Percentiles rank a stretch among this genome's conserved stretches.
Conservation (phyloP, 2,888 invertebrate species). For the Drosophila austrosaltans region DNA sequence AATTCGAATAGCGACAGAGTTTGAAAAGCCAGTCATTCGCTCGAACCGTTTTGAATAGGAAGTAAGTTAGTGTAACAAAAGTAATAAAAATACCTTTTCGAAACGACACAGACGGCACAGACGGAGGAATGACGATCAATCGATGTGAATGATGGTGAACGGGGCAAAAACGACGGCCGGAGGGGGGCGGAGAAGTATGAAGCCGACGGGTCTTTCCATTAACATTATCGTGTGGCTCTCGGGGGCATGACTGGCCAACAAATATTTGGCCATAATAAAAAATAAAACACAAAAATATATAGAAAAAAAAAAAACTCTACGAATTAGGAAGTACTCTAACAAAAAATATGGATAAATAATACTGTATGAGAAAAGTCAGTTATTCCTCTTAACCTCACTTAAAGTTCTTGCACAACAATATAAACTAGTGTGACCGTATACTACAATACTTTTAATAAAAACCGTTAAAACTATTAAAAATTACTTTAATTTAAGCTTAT, state of each 20-base stretch:
- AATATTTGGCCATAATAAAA: slow-evolving; percentile 67
- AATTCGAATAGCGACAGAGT: slow-evolving; percentile 16
- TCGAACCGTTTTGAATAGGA: slow-evolving; percentile 54
- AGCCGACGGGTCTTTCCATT: slow-evolving; percentile 52
- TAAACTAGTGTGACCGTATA: background rate
- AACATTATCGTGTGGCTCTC: slow-evolving; percentile 57
- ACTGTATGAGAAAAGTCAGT: background rate
- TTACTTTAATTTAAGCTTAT: too few relatives aligned
- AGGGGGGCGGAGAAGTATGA: background rate
- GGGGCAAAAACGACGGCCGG: slow-evolving; percentile 13
- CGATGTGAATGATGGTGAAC: slow-evolving; percentile 24
- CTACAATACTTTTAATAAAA: too few relatives aligned
- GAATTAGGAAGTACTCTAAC: slow-evolving; percentile 2
- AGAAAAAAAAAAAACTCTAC: slow-evolving; percentile 26
- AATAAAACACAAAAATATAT: slow-evolving; percentile 36
- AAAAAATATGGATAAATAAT: background rate
- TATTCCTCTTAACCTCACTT: background rate
- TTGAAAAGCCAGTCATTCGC: background rate
- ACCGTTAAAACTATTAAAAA: too few relatives aligned
- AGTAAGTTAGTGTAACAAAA: slow-evolving; percentile 79
- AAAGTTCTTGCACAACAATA: background rate
- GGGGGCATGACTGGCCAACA: slow-evolving; percentile 60
- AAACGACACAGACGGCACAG: slow-evolving; percentile 12
- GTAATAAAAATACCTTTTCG: slow-evolving; percentile 66
- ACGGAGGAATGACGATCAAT: slow-evolving; percentile 33